Evolutionary conservation across 2,888 invertebrate genomes (phyloP), one percentile per base, ranked within the genome.

Genomic region (Willowsia nigromaculata): DNA sequence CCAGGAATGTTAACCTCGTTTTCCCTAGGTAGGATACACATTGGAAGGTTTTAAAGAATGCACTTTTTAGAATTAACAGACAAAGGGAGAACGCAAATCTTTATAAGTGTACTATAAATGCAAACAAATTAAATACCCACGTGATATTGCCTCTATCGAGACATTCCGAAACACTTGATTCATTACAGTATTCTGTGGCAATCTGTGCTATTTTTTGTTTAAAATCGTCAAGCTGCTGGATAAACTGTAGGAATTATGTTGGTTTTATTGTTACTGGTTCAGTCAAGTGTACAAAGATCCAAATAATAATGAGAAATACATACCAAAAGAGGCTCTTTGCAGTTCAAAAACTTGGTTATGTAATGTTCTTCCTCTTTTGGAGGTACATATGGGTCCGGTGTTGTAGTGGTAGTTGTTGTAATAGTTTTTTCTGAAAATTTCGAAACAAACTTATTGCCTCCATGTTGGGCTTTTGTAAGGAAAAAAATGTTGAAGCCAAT

Each of bases 1-100:
- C 74, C 88, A 37, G 91, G 91, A 18, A 91, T 78, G 47, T 83
- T 90, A n/a, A 90, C 82, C 22, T 91, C 89, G 0, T 30, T 22
- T 0, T 43, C 5, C 0, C 88, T 90, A 37, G 9, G 27, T 71
- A 33, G 9, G 40, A n/a, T 18, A 50, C n/a, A n/a, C n/a, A n/a
- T n/a, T n/a, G n/a, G n/a, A n/a, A n/a, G n/a, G n/a, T n/a, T n/a
- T n/a, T n/a, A n/a, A n/a, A n/a, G n/a, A n/a, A n/a, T n/a, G n/a
- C n/a, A n/a, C n/a, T n/a, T n/a, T n/a, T n/a, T n/a, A n/a, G n/a
- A n/a, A n/a, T n/a, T n/a, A n/a, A n/a, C n/a, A n/a, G n/a, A n/a
- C n/a, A n/a, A n/a, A n/a, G n/a, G n/a, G n/a, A n/a, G n/a, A n/a
- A n/a, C n/a, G n/a, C n/a, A n/a, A n/a, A n/a, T n/a, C n/a, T n/a